Conservation (phyloP, 1,140 invertebrate species). For the Lordiphosa stackelbergi region DNA sequence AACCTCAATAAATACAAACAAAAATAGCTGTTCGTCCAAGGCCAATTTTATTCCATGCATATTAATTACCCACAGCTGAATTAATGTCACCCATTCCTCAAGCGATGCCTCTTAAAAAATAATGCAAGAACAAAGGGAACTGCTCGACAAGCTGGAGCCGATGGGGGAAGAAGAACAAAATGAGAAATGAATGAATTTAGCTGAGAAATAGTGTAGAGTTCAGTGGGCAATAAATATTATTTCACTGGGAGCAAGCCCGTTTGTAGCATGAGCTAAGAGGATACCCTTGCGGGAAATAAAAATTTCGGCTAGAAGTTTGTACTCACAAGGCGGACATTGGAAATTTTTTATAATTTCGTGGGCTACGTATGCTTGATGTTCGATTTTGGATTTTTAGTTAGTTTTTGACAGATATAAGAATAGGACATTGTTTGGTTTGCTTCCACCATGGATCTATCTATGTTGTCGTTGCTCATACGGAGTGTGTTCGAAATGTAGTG, state of each 20-base stretch:
- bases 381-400: too few species aligned
- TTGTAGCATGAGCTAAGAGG: neutral
- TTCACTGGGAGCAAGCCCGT: conserved; percentile 16
- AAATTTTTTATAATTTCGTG: too few species aligned
- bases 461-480: too few species aligned
- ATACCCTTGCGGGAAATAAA: neutral
- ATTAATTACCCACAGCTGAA: conserved; percentile 15
- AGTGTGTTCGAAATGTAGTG: too few species aligned
- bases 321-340: too few species aligned
- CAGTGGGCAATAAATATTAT: conserved; percentile 45
- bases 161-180: conserved; percentile 26
- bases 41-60: conserved; percentile 11
- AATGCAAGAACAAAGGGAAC: conserved; percentile 5
- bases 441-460: too few species aligned
- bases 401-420: too few species aligned
- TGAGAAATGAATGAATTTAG: conserved; percentile 36
- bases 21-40: conserved; percentile 18
- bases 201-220: conserved; percentile 47
- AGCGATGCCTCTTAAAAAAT: conserved; percentile 12
- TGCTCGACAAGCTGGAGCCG: conserved; percentile 27
- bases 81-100: conserved; percentile 35
- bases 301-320: too few species aligned
- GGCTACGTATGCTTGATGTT: too few species aligned
- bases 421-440: too few species aligned
- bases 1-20: conserved; percentile 48